phyloP scores from a whole-genome alignment of 2,797 vertebrate species.

The Dipus sagitta region DNA sequence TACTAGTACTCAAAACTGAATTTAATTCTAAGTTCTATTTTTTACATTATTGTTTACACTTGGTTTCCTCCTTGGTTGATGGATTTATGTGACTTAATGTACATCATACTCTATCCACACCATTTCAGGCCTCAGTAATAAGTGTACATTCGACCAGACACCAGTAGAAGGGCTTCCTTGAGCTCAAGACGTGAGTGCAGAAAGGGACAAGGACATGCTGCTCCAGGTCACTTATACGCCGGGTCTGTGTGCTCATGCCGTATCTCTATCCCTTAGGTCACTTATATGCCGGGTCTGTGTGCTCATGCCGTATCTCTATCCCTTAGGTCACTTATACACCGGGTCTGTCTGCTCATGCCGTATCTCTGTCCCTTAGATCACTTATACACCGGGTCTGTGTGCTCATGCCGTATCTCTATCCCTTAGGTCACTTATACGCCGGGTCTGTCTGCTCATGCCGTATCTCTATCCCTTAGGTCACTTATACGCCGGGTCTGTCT shows the following conservation, averaged over 20 bases:
- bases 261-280: neutral
- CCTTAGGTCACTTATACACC: neutral
- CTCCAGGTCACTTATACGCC: neutral
- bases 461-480: neutral
- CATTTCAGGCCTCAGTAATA: neutral
- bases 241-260: neutral
- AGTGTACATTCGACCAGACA: neutral
- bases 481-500: neutral
- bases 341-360: neutral
- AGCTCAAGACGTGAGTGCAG: neutral
- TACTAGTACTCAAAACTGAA: neutral
- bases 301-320: neutral
- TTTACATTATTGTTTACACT: neutral
- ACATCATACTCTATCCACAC: neutral
- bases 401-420: neutral
- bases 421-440: neutral
- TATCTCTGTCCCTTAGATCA: neutral
- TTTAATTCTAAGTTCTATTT: neutral
- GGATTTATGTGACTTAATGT: neutral
- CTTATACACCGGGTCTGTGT: neutral
- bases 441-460: neutral
- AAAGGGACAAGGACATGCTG: neutral
- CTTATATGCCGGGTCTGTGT: neutral
- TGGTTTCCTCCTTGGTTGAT: neutral
- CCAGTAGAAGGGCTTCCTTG: neutral